Base-by-base conservation (phyloP, 2,888 invertebrate genomes). In the Drosophila emarginata region DNA sequence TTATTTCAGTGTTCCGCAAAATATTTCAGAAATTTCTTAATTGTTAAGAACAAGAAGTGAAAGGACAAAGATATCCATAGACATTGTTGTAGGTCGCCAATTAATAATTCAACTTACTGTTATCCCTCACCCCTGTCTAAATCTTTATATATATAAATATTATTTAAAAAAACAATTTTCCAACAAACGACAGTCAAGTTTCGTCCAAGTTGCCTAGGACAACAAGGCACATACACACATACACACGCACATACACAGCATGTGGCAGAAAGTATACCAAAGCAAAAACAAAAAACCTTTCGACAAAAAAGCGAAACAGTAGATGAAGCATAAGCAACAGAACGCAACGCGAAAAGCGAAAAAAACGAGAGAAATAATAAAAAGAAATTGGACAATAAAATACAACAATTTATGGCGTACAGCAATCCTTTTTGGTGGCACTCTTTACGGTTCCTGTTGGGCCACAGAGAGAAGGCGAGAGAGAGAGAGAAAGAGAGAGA, bases 301-400 rank as follows among this genome's bases (percentile, higher is more conserved):
- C 69, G 60, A 50, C 76, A 66, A 66, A 65, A 75, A 77, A 69
- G 53, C 70, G 64, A 77, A 85, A 71, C 76, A 78, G 76, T 82
- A 85, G 83, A 81, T 81, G 81, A 85, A 78, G 81, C 81, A 85
- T 76, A 80, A 81, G 86, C 80, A 77, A 76, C 75, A 78, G 77
- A 77, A 76, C 70, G 70, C 72, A 76, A 64, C 76, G 80, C 80
- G 71, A 72, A 79, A 23, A 45, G 39, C 53, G 26, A 64, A 57
- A 57, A 60, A 71, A 71, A 58, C 40, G 59, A 71, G 60, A 82
- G 79, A 84, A 80, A 85, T 87, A 85, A 87, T 85, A 85, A 87
- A 85, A 87, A 87, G 80, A 85, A 85, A 85, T 85, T 85, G 86
- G 83, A 85, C 85, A 87, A 87, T 85, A 85, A 85, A 85, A 87